Percentiles rank a stretch among this genome's conserved stretches.
Conservation (phyloP, 1,140 invertebrate genomes). For the Leguminivora glycinivorella region DNA sequence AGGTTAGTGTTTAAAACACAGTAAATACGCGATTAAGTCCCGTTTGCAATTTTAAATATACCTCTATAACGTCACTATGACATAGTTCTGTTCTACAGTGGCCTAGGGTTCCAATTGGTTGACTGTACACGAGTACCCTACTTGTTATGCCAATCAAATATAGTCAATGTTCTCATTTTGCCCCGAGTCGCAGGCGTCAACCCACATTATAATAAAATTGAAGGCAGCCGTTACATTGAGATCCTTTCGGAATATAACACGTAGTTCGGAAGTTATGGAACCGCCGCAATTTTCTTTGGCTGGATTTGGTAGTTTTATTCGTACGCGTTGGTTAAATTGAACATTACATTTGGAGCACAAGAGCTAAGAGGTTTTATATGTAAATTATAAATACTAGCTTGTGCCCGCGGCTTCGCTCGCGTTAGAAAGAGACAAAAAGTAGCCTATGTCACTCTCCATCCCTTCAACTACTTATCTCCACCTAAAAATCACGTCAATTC, state of each 20-base stretch:
- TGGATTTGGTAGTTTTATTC: not conserved
- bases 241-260: not conserved
- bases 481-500: too few relatives aligned
- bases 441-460: too few relatives aligned
- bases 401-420: too few relatives aligned
- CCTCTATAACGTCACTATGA: too few relatives aligned
- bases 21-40: too few relatives aligned
- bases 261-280: constrained; percentile 1
- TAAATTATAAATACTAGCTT: not conserved
- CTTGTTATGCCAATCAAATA: constrained; percentile 15
- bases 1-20: too few relatives aligned
- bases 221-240: not conserved
- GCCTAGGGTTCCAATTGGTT: too few relatives aligned
- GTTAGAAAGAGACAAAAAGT: too few relatives aligned
- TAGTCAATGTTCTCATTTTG: not conserved
- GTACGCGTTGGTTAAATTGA: not conserved
- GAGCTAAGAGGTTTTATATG: not conserved
- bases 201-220: constrained; percentile 9
- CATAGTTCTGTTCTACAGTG: too few relatives aligned
- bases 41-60: too few relatives aligned
- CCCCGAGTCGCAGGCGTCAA: not conserved
- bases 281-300: not conserved
- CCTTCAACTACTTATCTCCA: too few relatives aligned
- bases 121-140: too few relatives aligned
- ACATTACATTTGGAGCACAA: not conserved